Base-by-base conservation (phyloP, 2,888 invertebrate species). In the Mythimna ferrago region DNA sequence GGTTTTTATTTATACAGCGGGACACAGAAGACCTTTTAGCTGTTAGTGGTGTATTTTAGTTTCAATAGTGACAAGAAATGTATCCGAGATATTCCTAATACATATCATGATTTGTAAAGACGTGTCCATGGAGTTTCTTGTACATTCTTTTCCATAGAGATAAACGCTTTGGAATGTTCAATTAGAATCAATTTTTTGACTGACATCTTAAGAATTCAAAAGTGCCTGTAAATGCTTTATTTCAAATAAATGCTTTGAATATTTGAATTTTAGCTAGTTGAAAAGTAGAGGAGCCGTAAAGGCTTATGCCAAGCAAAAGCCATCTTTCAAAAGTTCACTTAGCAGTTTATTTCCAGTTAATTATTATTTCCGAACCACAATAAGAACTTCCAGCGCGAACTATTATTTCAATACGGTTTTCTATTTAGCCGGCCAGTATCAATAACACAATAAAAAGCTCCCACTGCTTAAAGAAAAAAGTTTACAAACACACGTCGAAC, bases 401-500 rank as follows among this genome's bases (percentile, higher is more conserved):
- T 19, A 60, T n/a, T 58, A 38, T 5, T 60, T 19, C 7, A 57
- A 57, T 19, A 2, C 21, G 1, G 16, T 14, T 48, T 6, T 48
- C 6, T 48, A 14, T 2, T 48, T 48, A 6, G 16, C 53, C 51
- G 48, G 21, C n/a, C 56, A 63, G 54, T 73, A 82, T 66, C 54
- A 64, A 76, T 60, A 57, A 21, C 44, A 60, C 21, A 60, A 65
- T 32, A 80, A 66, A 57, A 77, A 53, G 7, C 53, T 10, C 11
- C 19, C 19, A 51, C 57, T 6, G 21, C 60, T 5, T 6, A 41
- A 19, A 54, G 69, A 69, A 70, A 78, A 72, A 81, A 66, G 66
- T 77, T 73, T 35, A 57, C 3, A 71, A 82, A 79, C 80, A 76
- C 38, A 75, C 78, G 71, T 81, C 80, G 69, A 80, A 76, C 67